Evolutionary conservation across 2,888 invertebrate genomes (phyloP), one percentile per base, ranked within the genome.

Genomic region (Morinoia aosen): DNA sequence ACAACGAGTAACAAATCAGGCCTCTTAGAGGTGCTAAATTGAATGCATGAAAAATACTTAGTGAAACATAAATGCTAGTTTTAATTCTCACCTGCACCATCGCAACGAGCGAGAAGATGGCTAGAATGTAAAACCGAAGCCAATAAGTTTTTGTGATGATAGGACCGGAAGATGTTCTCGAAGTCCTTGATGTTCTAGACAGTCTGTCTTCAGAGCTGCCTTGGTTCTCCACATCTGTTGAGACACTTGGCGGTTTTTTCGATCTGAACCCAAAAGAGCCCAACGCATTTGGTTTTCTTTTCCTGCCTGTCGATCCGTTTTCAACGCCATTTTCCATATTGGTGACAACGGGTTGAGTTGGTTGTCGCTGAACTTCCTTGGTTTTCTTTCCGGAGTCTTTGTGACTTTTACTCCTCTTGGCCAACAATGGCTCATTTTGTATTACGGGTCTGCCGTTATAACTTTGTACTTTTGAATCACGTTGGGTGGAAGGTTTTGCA

Each of bases 41-140:
- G 19, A 61, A 61, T 1, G 61, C 4, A 19, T 61, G 16, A 61
- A 48, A 48, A 48, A 48, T 2, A 5, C 19, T 61, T 61, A 76
- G 25, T 10, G 8, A 12, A 76, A 33, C 10, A 1, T 19, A 33
- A 76, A 25, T 25, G 25, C 1, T 76, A 33, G 25, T 10, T 33
- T 33, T 33, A 33, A 1, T 33, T 10, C 95, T 94, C 57, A 96
- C 96, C 88, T 96, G 96, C 33, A 96, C n/a, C 90, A 96, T 95
- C 39, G 95, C 95, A 11, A 95, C 94, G 88, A 95, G 61, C 0
- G 96, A 96, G 39, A 96, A 96, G 8, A 96, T 88, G 2, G 91
- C 57, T 33, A 96, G 88, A 16, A 96, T 93, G 91, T 95, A 96
- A 76, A 96, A 96, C 25, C 96, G 64, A 0, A 64, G 58, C 93